These are phyloP conservation scores for Sitophilus oryzae DNA, from an alignment of 1,140 invertebrate species.

Conservation along the genomic window DNA sequence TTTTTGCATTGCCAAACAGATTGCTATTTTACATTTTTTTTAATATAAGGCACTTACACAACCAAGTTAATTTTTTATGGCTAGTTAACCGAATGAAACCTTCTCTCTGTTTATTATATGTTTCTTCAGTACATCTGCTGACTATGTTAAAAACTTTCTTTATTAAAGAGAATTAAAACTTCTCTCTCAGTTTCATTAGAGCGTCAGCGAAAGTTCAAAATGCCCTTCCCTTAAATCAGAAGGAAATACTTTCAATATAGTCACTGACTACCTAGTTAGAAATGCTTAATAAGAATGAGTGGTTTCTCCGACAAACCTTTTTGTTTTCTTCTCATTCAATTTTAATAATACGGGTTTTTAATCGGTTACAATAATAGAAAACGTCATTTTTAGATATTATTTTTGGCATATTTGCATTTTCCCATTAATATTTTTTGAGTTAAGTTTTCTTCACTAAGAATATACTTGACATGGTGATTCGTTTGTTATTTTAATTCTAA, in stretches of 20 bases:
- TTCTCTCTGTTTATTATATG: neutral
- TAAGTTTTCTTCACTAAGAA: too few species aligned
- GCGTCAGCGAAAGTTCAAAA: neutral
- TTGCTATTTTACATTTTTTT: neutral
- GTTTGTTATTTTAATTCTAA: too few species aligned
- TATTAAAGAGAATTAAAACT: neutral
- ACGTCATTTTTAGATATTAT: too few species aligned
- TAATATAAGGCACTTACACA: too few species aligned
- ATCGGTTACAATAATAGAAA: too few species aligned
- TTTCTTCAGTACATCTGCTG: neutral
- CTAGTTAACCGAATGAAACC: neutral
- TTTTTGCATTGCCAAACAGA: neutral
- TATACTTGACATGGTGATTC: too few species aligned
- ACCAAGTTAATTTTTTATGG: conserved; percentile 1
- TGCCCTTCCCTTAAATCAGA: neutral
- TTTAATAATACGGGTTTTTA: too few species aligned
- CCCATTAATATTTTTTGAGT: too few species aligned
- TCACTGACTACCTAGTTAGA: neutral
- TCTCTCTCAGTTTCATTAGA: neutral
- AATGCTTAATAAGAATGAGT: neutral
- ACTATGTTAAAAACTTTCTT: neutral
- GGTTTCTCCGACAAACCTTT: neutral
- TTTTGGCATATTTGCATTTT: too few species aligned
- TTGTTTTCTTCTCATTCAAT: too few species aligned
- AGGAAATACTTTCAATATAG: neutral